A percentile compares a stretch with the other conserved stretches of the same genome.
phyloP scores from a whole-genome alignment of 1,140 invertebrate species.

The Trichonephila clavipes region DNA sequence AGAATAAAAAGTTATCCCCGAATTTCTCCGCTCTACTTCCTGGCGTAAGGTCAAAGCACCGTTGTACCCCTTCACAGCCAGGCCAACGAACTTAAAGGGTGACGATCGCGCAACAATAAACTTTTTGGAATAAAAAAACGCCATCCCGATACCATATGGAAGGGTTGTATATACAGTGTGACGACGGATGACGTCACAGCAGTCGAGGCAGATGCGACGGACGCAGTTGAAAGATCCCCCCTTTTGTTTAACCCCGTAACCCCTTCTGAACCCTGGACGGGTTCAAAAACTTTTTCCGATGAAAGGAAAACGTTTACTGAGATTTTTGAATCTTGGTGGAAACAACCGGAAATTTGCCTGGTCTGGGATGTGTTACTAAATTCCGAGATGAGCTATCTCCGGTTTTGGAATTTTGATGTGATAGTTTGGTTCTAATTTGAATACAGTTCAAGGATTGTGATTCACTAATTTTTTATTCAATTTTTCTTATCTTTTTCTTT shows the following conservation, averaged over 20 bases:
- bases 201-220: constrained; percentile 25
- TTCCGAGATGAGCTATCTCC: too few relatives aligned
- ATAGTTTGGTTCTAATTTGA: too few relatives aligned
- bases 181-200: constrained; percentile 57
- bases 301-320: not conserved
- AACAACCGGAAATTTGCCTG: not conserved
- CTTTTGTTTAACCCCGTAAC: constrained; percentile 56
- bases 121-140: constrained; percentile 2
- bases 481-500: too few relatives aligned
- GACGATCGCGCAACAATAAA: constrained; percentile 66
- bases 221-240: not conserved
- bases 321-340: not conserved
- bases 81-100: constrained; percentile 60
- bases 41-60: constrained; percentile 61
- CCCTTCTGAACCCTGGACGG: constrained; percentile 51
- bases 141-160: constrained; percentile 59
- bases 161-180: constrained; percentile 54
- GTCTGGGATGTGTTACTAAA: not conserved
- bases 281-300: not conserved
- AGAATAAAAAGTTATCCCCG: not conserved
- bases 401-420: too few relatives aligned
- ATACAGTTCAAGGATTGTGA: too few relatives aligned
- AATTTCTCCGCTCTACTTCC: constrained; percentile 56
- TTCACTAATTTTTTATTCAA: too few relatives aligned
- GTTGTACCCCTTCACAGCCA: not conserved